Evolutionary conservation across 2,888 invertebrate genomes (phyloP).

Genomic region (Diaprepes abbreviatus): DNA sequence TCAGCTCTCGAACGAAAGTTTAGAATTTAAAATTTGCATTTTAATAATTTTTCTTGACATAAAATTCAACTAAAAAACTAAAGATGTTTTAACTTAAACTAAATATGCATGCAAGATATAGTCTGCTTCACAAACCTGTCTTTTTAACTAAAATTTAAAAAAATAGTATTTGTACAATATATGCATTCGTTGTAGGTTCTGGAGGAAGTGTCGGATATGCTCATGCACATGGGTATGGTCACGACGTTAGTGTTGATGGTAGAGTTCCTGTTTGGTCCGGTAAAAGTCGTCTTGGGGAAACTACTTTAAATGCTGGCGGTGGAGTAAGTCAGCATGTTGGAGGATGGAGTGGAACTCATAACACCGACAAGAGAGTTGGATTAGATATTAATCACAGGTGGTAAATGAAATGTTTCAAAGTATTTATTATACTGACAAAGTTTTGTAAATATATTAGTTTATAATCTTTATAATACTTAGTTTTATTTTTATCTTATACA

Average conservation of each 20-base stretch:
- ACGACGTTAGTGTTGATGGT: slow-evolving; percentile 32
- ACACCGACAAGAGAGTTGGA: neutral
- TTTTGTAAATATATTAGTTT: neutral
- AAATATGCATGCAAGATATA: too few species aligned
- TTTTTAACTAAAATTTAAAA: neutral
- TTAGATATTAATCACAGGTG: neutral
- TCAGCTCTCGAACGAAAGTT: too few species aligned
- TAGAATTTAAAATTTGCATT: too few species aligned
- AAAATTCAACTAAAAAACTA: too few species aligned
- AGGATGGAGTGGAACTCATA: slow-evolving; percentile 31
- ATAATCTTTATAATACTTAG: too few species aligned
- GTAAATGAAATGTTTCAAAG: too few species aligned
- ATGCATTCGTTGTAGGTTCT: slow-evolving; percentile 33
- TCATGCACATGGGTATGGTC: slow-evolving; percentile 37
- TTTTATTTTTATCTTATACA: too few species aligned
- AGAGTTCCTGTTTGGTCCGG: slow-evolving; percentile 40
- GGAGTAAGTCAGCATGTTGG: slow-evolving; percentile 32
- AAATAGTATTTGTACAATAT: neutral
- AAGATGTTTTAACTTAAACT: neutral
- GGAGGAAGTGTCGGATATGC: slow-evolving; percentile 35
- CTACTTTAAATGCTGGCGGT: slow-evolving; percentile 39
- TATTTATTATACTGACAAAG: neutral
- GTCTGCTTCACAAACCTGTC: neutral
- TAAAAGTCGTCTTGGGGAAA: slow-evolving; percentile 35
- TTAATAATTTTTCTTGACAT: too few species aligned